phyloP scores from a whole-genome alignment of 2,113 vertebrate genomes.

The Procapra przewalskii region DNA sequence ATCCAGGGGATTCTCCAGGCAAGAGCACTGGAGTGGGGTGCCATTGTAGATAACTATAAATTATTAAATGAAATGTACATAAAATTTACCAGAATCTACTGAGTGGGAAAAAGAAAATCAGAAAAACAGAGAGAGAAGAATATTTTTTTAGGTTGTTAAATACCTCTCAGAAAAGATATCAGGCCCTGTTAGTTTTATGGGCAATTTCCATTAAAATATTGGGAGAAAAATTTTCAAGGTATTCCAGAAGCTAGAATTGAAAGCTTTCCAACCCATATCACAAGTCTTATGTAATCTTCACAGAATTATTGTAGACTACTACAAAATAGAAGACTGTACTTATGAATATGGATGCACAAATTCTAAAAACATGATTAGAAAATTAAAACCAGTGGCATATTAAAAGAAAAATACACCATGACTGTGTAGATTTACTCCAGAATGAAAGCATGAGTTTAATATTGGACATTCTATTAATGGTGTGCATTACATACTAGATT shows the following conservation, averaged over 20 bases:
- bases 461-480: neutral
- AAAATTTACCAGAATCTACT: neutral
- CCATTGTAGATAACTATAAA: neutral
- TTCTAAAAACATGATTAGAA: constrained; percentile 29
- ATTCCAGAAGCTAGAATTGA: neutral
- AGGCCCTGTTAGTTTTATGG: neutral
- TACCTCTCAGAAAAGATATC: neutral
- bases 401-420: constrained; percentile 22
- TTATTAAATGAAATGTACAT: neutral
- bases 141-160: constrained; percentile 12
- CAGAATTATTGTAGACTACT: neutral
- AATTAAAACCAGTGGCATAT: constrained; percentile 30
- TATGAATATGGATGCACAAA: constrained; percentile 17
- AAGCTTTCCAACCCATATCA: constrained; percentile 1
- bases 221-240: constrained; percentile 12
- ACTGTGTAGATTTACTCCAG: constrained; percentile 7
- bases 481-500: neutral
- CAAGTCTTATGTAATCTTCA: neutral
- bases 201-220: neutral
- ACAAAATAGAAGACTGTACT: neutral
- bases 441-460: neutral
- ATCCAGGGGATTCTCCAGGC: too few relatives aligned
- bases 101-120: neutral
- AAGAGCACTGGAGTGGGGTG: too few relatives aligned
- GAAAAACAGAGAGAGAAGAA: neutral